Conservation (phyloP, 2,888 invertebrate genomes). For the Dicranocentrus wangi region DNA sequence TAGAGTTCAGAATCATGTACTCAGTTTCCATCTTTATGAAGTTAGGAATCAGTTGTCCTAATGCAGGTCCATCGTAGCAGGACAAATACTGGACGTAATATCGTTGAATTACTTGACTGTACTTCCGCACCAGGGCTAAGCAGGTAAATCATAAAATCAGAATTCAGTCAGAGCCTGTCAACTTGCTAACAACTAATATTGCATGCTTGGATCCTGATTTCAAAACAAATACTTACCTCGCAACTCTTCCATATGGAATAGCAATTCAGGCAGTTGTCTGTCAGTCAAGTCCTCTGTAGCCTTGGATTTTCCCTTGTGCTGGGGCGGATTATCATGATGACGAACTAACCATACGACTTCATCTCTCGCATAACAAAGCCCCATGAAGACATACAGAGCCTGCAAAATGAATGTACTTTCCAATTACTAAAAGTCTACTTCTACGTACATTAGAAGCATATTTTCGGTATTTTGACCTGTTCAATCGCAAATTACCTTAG, state of each 20-base stretch:
- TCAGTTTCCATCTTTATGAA: slow-evolving; percentile 93
- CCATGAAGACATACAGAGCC: slow-evolving; percentile 96
- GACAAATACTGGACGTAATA: slow-evolving; percentile 98
- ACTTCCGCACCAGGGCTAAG: slow-evolving; percentile 88
- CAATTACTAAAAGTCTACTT: neutral
- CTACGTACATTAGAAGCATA: too few relatives aligned
- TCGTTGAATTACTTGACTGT: slow-evolving; percentile 96
- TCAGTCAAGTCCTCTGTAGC: slow-evolving; percentile 95
- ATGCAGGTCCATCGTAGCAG: slow-evolving; percentile 94
- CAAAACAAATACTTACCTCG: slow-evolving; percentile 81
- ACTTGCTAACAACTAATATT: too few relatives aligned
- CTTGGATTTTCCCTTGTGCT: slow-evolving; percentile 84
- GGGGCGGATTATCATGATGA: slow-evolving; percentile 96
- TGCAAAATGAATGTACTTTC: slow-evolving; percentile 68
- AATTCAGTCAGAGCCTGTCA: neutral
- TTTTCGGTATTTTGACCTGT: neutral
- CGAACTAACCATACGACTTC: slow-evolving; percentile 97
- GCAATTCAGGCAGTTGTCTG: slow-evolving; percentile 94
- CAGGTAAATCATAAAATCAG: neutral
- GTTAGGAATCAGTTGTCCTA: slow-evolving; percentile 89
- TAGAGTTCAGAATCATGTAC: slow-evolving; percentile 91
- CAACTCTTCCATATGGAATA: slow-evolving; percentile 98
- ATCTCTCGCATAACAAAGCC: slow-evolving; percentile 94
- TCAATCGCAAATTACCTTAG: slow-evolving; percentile 81
- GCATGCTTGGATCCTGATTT: too few relatives aligned